A percentile compares a stretch with the other conserved stretches of the same genome.
These are phyloP conservation scores for Lycopodina hypogea DNA, from an alignment of 37 sponge, comb jelly and placozoan species.

Conservation along the genomic window DNA sequence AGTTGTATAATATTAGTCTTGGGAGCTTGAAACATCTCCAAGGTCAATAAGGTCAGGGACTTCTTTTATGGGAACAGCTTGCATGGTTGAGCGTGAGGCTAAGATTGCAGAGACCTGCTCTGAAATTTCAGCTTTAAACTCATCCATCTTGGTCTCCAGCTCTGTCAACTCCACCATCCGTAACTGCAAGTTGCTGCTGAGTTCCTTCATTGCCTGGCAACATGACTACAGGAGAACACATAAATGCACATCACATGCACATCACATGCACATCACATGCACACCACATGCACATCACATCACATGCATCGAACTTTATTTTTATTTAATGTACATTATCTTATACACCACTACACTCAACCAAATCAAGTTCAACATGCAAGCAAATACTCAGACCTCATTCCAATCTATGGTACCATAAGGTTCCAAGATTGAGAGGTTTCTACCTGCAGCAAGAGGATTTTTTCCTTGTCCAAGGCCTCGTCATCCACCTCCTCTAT, in stretches of 20 bases:
- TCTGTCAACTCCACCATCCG: slow-evolving; percentile 38
- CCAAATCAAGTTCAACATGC: neutral
- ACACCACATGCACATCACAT: too few species aligned
- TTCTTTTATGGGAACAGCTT: neutral
- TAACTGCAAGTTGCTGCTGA: slow-evolving; percentile 18
- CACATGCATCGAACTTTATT: neutral
- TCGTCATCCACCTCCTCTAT: slow-evolving; percentile 37
- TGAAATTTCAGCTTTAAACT: slow-evolving; percentile 44
- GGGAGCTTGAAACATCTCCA: too few species aligned
- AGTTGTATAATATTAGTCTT: too few species aligned
- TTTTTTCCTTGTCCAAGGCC: slow-evolving; percentile 2
- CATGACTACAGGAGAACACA: slow-evolving; percentile 36
- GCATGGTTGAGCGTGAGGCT: slow-evolving; percentile 1
- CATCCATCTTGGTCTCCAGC: slow-evolving; percentile 25
- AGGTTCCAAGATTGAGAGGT: too few species aligned
- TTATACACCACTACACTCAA: neutral
- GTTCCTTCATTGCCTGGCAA: slow-evolving; percentile 38
- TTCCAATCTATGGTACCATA: too few species aligned
- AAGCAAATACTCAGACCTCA: too few species aligned
- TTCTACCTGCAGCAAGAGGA: slow-evolving; percentile 30
- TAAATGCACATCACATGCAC: neutral
- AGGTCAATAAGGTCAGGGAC: slow-evolving; percentile 17
- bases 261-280: too few species aligned
- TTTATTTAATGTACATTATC: neutral
- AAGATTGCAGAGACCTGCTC: slow-evolving; percentile 58